Evolutionary conservation across 2,113 vertebrate species (phyloP).

Genomic region (Pipa parva): DNA sequence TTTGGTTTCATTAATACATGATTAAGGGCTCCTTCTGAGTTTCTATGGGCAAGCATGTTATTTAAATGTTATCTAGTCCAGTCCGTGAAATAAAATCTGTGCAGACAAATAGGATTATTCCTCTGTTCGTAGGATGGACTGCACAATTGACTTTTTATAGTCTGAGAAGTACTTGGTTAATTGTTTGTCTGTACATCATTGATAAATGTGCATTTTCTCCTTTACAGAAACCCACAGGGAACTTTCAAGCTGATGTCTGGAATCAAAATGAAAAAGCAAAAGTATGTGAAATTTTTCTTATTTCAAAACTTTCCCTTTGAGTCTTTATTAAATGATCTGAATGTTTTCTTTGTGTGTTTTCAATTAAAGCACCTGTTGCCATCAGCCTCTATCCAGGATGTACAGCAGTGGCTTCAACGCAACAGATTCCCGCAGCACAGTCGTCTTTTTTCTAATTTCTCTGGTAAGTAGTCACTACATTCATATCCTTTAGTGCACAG

Average conservation of each 20-base stretch:
- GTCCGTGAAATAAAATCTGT: too few species aligned
- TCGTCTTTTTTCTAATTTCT: constrained; percentile 86
- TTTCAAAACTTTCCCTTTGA: too few species aligned
- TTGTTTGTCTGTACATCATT: too few species aligned
- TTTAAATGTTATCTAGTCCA: too few species aligned
- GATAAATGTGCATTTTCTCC: neutral
- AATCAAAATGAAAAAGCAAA: constrained; percentile 26
- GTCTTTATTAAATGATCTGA: neutral
- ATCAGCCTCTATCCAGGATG: constrained; percentile 79
- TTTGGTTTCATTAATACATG: too few species aligned
- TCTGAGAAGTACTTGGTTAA: too few species aligned
- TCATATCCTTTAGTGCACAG: too few species aligned
- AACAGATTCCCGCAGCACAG: constrained; percentile 88
- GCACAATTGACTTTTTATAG: too few species aligned
- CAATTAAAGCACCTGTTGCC: constrained; percentile 81
- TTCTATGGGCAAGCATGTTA: too few species aligned
- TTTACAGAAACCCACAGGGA: constrained; percentile 3
- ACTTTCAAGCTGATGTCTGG: constrained; percentile 16
- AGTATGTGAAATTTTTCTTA: neutral
- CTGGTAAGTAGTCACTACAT: constrained; percentile 63
- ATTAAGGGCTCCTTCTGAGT: too few species aligned
- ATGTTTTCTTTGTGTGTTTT: neutral
- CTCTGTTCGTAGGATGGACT: too few species aligned
- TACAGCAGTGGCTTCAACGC: constrained; percentile 86
- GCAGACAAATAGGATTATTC: too few species aligned